phyloP scores from a whole-genome alignment of 2,113 vertebrate genomes.

The Heliornis fulica region DNA sequence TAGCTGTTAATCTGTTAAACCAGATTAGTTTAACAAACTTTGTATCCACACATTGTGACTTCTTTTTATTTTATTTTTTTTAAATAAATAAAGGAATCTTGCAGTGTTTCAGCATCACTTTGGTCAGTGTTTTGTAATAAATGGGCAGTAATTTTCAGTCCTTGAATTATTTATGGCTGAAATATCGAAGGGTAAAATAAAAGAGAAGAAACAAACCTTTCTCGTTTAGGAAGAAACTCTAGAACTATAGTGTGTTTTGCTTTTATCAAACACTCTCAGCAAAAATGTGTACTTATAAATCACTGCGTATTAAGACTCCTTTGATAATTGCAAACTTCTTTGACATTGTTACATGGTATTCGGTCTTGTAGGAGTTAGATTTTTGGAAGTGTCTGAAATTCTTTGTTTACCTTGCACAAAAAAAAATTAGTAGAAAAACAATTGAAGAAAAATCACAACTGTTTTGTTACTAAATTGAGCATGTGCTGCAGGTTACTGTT shows the following conservation, averaged over 20 bases:
- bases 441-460: background rate
- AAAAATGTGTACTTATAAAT: background rate
- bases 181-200: background rate
- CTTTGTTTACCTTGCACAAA: background rate
- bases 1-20: background rate
- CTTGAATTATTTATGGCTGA: background rate
- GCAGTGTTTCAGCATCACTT: background rate
- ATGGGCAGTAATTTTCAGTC: background rate
- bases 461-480: background rate
- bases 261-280: background rate
- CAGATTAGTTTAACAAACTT: background rate
- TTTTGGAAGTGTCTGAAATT: background rate
- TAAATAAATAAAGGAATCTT: background rate
- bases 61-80: background rate
- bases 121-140: background rate
- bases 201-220: background rate
- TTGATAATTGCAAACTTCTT: background rate
- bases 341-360: background rate
- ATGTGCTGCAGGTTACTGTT: background rate
- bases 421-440: background rate
- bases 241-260: background rate
- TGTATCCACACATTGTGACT: background rate
- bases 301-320: background rate
- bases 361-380: background rate
- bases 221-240: background rate